Evolutionary conservation across 2,797 vertebrate species (phyloP), one percentile per base, ranked within the genome.

Genomic region (Microchirus variegatus): DNA sequence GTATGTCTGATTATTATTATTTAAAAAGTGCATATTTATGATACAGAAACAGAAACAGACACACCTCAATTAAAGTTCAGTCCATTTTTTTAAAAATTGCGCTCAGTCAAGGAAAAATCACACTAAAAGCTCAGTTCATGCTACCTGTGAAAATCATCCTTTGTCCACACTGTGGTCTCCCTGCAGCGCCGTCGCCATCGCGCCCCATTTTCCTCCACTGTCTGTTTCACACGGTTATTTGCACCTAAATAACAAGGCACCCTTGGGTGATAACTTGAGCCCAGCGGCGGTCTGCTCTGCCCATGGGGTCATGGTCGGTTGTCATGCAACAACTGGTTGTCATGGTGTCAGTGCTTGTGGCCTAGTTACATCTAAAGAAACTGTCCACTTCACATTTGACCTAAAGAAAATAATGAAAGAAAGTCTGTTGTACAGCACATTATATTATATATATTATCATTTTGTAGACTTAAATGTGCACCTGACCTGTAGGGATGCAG

Each of bases 71-170:
- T 22, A 22, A 22, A 22, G 22, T 22, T 22, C 22, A 22, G 5
- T 22, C 3, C 22, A 22, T 15, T 15, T 12, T 37, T 2, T 16
- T n/a, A n/a, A 17, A 4, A 48, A 13, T 31, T 41, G 3, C 22
- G 49, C 7, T 40, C 31, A 56, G 18, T 11, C 22, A 0, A 0
- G 62, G 19, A 9, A 0, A 43, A 42, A 15, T 4, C 7, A 19
- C 13, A 47, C 10, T 42, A 41, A 15, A 59, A 10, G 7, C 2
- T 43, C 3, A 1, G 16, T 26, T 5, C 19, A 6, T 14, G 12
- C 16, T 89, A 94, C 92, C 93, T 90, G 94, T 94, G 56, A 93
- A 94, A 41, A 94, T 58, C 43, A 93, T 91, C 79, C 92, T 89
- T 40, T 90, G 85, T 42, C 93, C 92, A 45, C 12, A 31, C 37